phyloP scores from a whole-genome alignment of 1,140 invertebrate genomes.

The Cydia splendana region DNA sequence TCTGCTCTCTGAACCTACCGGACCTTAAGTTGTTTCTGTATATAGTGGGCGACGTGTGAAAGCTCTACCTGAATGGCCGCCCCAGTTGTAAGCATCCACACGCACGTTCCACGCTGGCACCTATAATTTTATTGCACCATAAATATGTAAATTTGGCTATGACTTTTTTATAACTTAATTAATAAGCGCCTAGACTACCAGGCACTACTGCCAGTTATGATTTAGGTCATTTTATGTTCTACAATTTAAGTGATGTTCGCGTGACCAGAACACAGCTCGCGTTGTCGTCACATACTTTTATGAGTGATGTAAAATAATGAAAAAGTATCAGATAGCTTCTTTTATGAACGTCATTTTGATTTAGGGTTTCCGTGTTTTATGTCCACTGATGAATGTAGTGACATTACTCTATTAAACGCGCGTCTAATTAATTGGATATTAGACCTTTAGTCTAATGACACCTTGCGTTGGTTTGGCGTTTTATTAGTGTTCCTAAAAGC shows the following conservation, averaged over 20 bases:
- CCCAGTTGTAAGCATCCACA: slow-evolving; percentile 1
- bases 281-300: slow-evolving; percentile 71
- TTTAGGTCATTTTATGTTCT: slow-evolving; percentile 70
- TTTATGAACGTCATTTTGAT: slow-evolving; percentile 68
- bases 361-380: slow-evolving; percentile 51
- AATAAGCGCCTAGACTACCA: slow-evolving; percentile 65
- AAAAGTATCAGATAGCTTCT: slow-evolving; percentile 64
- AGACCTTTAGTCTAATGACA: background rate
- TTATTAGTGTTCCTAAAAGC: background rate
- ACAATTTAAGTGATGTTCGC: slow-evolving; percentile 75
- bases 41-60: background rate
- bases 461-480: background rate
- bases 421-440: slow-evolving; percentile 27
- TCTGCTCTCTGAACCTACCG: too few relatives aligned
- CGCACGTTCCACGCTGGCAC: slow-evolving; percentile 24
- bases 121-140: slow-evolving; percentile 54
- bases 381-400: slow-evolving; percentile 30
- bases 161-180: slow-evolving; percentile 79
- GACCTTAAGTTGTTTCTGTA: too few relatives aligned
- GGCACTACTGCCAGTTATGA: slow-evolving; percentile 59
- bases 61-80: background rate
- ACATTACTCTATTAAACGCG: slow-evolving; percentile 24
- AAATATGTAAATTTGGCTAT: slow-evolving; percentile 75
- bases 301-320: slow-evolving; percentile 74
- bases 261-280: slow-evolving; percentile 50